phyloP scores from a whole-genome alignment of 2,797 vertebrate species.

The Hypotaenidia okinawae region DNA sequence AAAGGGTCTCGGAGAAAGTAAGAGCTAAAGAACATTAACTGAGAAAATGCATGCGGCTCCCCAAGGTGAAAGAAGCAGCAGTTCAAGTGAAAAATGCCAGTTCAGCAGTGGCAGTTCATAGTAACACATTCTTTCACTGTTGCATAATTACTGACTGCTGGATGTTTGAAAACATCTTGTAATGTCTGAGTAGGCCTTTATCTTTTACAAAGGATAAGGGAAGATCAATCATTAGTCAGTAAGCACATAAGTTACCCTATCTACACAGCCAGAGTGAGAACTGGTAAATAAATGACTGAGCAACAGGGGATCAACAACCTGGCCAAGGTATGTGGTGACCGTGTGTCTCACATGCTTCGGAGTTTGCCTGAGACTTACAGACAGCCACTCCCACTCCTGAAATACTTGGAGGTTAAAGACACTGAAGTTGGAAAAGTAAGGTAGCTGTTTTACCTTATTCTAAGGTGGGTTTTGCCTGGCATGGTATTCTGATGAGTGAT shows the following conservation, averaged over 20 bases:
- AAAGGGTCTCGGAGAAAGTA: neutral
- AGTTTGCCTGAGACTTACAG: neutral
- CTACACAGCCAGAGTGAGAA: neutral
- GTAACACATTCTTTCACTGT: neutral
- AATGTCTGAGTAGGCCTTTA: neutral
- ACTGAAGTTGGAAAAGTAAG: neutral
- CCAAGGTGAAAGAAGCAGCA: neutral
- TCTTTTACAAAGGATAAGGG: neutral
- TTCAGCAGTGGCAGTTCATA: neutral
- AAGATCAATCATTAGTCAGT: constrained; percentile 9
- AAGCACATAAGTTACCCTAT: neutral
- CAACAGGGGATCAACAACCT: neutral
- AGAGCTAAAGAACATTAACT: neutral
- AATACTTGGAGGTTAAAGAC: neutral
- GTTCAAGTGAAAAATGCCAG: neutral
- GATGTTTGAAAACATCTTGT: neutral
- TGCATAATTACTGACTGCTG: neutral
- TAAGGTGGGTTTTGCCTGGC: neutral
- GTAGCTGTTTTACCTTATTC: neutral
- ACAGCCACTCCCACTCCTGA: neutral
- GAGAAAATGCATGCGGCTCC: neutral
- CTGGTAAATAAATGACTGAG: neutral
- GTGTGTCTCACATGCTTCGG: neutral
- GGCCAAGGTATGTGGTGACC: neutral
- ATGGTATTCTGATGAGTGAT: neutral